phyloP scores from a whole-genome alignment of 2,888 invertebrate species.

The Netelia fuscicornis region DNA sequence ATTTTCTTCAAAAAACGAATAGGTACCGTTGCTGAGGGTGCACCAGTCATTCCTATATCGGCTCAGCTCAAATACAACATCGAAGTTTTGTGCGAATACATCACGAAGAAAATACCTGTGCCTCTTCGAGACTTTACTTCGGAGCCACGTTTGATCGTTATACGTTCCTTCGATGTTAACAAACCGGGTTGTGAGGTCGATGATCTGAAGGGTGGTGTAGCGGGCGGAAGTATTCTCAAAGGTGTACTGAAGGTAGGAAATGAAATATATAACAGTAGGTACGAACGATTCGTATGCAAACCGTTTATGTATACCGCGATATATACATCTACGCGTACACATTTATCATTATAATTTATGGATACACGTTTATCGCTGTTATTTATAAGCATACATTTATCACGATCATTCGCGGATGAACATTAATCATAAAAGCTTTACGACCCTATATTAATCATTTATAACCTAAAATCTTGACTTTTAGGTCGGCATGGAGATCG shows the following conservation, averaged over 20 bases:
- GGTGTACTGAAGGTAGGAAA: constrained; percentile 92
- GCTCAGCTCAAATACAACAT: constrained; percentile 99
- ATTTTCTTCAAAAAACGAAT: not conserved
- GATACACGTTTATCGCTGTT: constrained; percentile 5
- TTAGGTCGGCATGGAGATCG: constrained; percentile 98
- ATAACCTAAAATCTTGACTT: constrained; percentile 16
- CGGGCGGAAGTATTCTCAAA: constrained; percentile 98
- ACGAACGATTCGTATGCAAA: not conserved
- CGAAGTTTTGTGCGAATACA: constrained; percentile 99
- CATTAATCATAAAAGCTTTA: constrained; percentile 24
- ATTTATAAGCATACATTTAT: constrained; percentile 18
- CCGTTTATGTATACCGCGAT: not conserved
- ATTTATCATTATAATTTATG: constrained; percentile 27
- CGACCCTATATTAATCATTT: constrained; percentile 31
- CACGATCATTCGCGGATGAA: constrained; percentile 7
- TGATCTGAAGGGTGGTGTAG: constrained; percentile 99
- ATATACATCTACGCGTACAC: constrained; percentile 2
- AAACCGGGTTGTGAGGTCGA: constrained; percentile 99
- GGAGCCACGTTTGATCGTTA: constrained; percentile 97
- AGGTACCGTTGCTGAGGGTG: constrained; percentile 98
- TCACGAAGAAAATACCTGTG: constrained; percentile 99
- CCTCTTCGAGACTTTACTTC: constrained; percentile 98
- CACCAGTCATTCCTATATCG: constrained; percentile 99
- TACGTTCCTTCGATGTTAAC: constrained; percentile 99
- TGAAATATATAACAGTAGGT: not conserved